Base-by-base conservation (phyloP, 2,113 vertebrate species). In the Otocyon megalotis region DNA sequence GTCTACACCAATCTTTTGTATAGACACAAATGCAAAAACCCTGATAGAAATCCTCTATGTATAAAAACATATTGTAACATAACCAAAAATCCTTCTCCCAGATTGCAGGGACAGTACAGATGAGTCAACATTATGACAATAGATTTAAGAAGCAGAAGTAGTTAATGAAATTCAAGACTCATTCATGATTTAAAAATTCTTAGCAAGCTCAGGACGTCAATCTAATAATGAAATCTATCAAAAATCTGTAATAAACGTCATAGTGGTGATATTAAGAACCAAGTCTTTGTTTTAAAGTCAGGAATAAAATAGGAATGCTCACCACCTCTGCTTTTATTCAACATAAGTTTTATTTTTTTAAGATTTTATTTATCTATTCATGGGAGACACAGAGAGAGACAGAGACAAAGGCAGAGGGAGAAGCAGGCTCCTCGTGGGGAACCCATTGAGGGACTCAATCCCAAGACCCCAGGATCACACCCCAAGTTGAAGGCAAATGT, bases 21-120 rank as follows among this genome's bases (percentile, higher is more conserved):
- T 10, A 56, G 92, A 92, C 30, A 94, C 13, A 82, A 92, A 72
- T 56, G 22, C 58, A 94, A 90, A 92, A 87, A n/a, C 17, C 30
- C 16, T 69, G 79, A 82, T 3, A 77, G 58, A 77, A 85, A 74
- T 90, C 72, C 48, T 56, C 48, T 48, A 1, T n/a, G 15, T 79
- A 88, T 13, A 81, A 62, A 89, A 92, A 86, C 71, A 74, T 50
- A 71, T 35, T 50, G 1, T 79, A 93, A 83, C 24, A 83, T 74
- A 97, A 58, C 81, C 16, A 83, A 83, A 62, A 77, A 48, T 3
- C 12, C 37, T 82, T 65, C 24, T 37, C 35, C 35, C 22, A 90
- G 15, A 81, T 90, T 43, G 37, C 54, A 93, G 62, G 14, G 20
- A 83, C 50, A 96, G 37, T 77, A 93, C 81, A 86, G 14, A 86